Conservation (phyloP, 2,113 vertebrate species). For the Erpornis zantholeuca region DNA sequence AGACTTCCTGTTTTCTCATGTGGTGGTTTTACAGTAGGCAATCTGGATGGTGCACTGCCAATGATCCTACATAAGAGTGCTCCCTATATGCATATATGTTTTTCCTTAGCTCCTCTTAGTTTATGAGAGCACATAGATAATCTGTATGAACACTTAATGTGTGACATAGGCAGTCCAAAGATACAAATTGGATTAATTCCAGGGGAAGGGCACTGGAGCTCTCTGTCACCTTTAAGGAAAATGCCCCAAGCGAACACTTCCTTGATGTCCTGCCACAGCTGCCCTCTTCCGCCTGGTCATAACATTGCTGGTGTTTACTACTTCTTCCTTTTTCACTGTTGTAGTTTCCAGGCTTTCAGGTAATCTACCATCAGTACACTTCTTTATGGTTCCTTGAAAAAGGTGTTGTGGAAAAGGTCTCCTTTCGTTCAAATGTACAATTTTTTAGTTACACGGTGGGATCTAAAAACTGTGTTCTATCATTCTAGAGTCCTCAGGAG, state of each 20-base stretch:
- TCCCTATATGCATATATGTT: not conserved
- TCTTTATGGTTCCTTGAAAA: not conserved
- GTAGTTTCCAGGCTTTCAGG: not conserved
- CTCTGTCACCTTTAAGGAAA: not conserved
- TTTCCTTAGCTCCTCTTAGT: not conserved
- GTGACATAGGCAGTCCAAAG: not conserved
- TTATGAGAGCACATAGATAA: not conserved
- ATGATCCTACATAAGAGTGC: not conserved
- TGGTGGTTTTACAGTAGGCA: not conserved
- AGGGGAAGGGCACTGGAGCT: not conserved
- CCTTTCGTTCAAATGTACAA: not conserved
- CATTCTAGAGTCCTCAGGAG: not conserved
- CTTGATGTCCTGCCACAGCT: not conserved
- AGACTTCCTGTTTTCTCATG: not conserved
- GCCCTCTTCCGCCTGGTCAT: not conserved
- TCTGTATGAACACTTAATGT: not conserved
- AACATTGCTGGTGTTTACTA: not conserved
- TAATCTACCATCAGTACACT: not conserved
- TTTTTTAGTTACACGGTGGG: not conserved
- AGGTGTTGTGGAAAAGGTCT: not conserved
- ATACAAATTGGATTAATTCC: not conserved
- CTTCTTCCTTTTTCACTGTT: not conserved
- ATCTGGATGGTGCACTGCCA: not conserved
- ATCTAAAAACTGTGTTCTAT: not conserved
- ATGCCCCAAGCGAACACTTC: not conserved